A percentile compares a stretch with the other conserved stretches of the same genome.
Evolutionary conservation across 2,113 vertebrate genomes (phyloP).

Genomic region (Phaetusa simplex): DNA sequence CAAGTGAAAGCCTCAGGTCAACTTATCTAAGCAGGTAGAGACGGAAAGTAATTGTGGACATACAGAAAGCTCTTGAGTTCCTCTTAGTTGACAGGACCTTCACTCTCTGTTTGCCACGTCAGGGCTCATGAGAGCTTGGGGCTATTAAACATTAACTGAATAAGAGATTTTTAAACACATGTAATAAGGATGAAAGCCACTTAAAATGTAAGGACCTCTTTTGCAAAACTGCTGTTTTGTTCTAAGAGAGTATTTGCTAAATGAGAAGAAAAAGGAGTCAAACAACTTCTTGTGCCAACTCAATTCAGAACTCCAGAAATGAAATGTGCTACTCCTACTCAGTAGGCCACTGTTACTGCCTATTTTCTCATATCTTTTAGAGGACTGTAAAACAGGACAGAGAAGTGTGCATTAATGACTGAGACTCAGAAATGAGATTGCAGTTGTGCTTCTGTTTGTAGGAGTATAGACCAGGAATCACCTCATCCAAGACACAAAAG

Average conservation of each 20-base stretch:
- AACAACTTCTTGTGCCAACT: background rate
- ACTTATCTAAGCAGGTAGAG: background rate
- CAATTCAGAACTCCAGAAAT: background rate
- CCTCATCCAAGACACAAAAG: background rate
- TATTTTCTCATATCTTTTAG: background rate
- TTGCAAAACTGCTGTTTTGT: background rate
- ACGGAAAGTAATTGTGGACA: rapidly evolving
- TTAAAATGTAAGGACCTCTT: background rate
- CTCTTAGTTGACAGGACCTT: background rate
- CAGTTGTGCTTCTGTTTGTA: background rate
- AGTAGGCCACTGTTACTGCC: background rate
- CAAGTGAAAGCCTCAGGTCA: background rate
- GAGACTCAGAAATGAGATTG: background rate
- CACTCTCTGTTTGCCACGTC: background rate
- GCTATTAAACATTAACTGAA: background rate
- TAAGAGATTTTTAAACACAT: background rate
- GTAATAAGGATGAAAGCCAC: background rate
- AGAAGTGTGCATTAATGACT: background rate
- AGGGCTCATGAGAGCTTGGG: background rate
- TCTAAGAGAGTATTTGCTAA: background rate
- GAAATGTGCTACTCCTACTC: background rate
- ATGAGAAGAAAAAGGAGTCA: background rate
- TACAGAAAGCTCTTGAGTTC: background rate
- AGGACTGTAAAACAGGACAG: background rate
- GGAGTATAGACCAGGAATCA: background rate